Base-by-base conservation (phyloP, 92 coral and sea anemone species). In the Epizoanthus rinbou region DNA sequence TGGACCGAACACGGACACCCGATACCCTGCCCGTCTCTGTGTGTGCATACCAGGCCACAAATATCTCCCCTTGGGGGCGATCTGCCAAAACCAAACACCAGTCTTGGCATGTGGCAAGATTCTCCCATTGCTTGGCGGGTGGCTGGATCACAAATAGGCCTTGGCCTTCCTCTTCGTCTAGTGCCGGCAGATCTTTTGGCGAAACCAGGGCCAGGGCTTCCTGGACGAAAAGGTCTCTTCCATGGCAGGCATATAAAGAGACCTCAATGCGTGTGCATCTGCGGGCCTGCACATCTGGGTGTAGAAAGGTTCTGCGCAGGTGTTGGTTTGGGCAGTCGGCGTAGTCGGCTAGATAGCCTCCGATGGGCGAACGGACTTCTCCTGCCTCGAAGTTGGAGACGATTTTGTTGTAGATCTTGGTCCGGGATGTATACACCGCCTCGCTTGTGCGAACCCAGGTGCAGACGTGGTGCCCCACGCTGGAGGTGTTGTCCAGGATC, bases 351-450 rank as follows among this genome's bases (percentile, higher is more conserved):
- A 85, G 45, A 35, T 57, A 79, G 52, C 80, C 85, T 10, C 88
- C 79, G 8, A 67, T 21, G 8, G 79, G 78, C 23, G 76, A 70
- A 3, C 70, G 76, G 43, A 86, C 67, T 41, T 79, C 85, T 21
- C 74, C 85, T 8, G 80, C 80, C 37, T 86, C 86, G 80, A 80
- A 86, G 75, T 80, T 72, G n/a, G 85, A 86, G 6, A 86, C 89
- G 18, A 86, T 11, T 63, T 80, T 80, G 80, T 80, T 86, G 82
- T 80, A 80, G 54, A 86, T 14, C 79, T 80, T 86, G 2, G 82
- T 80, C 1, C 81, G 74, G 13, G 41, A 33, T 16, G 82, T 64
- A 64, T 63, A 58, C 8, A 69, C 82, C 1, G 14, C 78, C 28
- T 24, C 37, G 84, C 21, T 18, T 7, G 68, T 75, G 6, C 37